These are phyloP conservation scores for Pristionchus exspectatus DNA, from an alignment of 2,888 invertebrate species.

Conservation along the genomic window DNA sequence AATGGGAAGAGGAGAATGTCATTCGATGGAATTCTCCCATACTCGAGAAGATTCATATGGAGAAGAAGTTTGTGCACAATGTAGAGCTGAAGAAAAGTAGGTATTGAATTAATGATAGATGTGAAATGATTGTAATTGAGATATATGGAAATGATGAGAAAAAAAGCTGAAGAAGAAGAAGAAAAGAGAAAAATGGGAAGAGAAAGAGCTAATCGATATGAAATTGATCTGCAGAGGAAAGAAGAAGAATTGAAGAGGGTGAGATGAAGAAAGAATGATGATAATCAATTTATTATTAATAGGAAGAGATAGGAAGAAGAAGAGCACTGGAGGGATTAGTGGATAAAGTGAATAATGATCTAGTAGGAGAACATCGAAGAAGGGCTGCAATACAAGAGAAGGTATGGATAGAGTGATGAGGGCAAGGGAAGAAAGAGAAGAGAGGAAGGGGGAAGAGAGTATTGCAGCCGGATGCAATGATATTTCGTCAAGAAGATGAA, in stretches of 20 bases:
- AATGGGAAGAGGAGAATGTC: background rate
- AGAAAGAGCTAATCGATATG: conserved; percentile 50
- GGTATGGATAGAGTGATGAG: background rate
- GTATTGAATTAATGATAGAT: conserved; percentile 56
- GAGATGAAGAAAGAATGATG: background rate
- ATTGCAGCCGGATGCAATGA: conserved; percentile 62
- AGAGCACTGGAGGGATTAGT: conserved; percentile 64
- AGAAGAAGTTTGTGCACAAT: conserved; percentile 68
- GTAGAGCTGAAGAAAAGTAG: conserved; percentile 66
- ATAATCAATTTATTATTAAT: background rate
- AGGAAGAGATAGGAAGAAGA: conserved; percentile 60
- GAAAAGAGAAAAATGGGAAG: background rate
- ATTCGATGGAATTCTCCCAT: conserved; percentile 2
- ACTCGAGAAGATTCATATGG: conserved; percentile 50
- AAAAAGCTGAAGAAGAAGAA: conserved; percentile 55
- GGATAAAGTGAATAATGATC: conserved; percentile 67
- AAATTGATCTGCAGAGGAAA: conserved; percentile 43
- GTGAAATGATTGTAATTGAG: background rate
- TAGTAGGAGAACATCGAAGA: conserved; percentile 60
- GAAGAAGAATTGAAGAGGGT: conserved; percentile 50
- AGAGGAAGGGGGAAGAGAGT: too few relatives aligned
- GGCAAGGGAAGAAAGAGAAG: too few relatives aligned
- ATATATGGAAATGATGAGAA: conserved; percentile 61
- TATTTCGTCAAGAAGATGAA: conserved; percentile 64
- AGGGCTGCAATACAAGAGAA: conserved; percentile 57